phyloP scores from a whole-genome alignment of 2,113 vertebrate species.

The Mormyrus iriodes region DNA sequence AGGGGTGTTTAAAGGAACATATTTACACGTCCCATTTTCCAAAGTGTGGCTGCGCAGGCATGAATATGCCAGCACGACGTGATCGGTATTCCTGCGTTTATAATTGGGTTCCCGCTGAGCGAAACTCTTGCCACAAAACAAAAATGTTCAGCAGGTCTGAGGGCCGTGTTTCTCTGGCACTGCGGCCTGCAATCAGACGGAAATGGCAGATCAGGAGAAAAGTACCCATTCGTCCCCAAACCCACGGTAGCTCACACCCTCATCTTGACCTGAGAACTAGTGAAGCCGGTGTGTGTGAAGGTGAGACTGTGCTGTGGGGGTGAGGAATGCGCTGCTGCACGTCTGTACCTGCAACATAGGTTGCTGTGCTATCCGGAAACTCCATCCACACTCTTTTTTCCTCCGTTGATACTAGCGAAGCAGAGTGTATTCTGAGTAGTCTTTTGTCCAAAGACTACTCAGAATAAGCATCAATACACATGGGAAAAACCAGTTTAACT shows the following conservation, averaged over 20 bases:
- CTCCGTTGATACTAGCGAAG: neutral
- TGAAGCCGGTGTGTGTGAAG: slow-evolving; percentile 41
- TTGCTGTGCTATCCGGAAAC: neutral
- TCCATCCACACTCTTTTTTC: neutral
- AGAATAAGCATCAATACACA: neutral
- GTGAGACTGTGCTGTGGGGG: slow-evolving; percentile 21
- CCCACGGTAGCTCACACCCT: slow-evolving; percentile 16
- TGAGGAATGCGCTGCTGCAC: neutral
- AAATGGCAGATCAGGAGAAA: slow-evolving; percentile 50
- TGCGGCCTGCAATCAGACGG: slow-evolving; percentile 53
- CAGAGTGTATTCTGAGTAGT: neutral
- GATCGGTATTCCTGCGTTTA: neutral
- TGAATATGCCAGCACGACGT: neutral
- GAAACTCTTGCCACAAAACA: neutral
- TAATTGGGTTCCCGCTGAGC: neutral
- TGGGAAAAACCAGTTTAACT: neutral
- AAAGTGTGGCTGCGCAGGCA: slow-evolving; percentile 34
- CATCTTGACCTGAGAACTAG: slow-evolving; percentile 50
- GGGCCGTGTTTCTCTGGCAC: neutral
- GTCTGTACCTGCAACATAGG: neutral
- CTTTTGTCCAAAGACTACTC: neutral
- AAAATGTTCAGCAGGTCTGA: neutral
- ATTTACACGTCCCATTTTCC: slow-evolving; percentile 57
- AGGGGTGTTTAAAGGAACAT: slow-evolving; percentile 59
- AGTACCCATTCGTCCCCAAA: slow-evolving; percentile 32